A percentile compares a stretch with the other conserved stretches of the same genome.
phyloP scores from a whole-genome alignment of 2,113 vertebrate genomes.

The Syngnathus scovelli region DNA sequence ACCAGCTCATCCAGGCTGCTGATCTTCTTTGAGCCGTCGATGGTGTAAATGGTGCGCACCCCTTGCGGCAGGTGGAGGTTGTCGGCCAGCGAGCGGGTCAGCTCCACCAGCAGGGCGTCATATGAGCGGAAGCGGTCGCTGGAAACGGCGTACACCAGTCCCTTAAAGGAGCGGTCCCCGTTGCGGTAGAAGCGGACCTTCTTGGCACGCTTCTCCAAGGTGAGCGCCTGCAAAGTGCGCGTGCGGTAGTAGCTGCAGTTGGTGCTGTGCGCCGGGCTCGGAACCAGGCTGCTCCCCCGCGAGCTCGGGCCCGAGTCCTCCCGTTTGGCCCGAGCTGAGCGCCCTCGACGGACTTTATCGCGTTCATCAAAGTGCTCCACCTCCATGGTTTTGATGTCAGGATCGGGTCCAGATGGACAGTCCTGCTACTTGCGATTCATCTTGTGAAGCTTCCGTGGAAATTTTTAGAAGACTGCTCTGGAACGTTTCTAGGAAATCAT shows the following conservation, averaged over 20 bases:
- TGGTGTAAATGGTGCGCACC: constrained; percentile 87
- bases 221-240: constrained; percentile 94
- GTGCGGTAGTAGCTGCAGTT: constrained; percentile 98
- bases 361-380: constrained; percentile 97
- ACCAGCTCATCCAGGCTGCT: constrained; percentile 87
- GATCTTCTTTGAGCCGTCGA: constrained; percentile 86
- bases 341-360: constrained; percentile 81
- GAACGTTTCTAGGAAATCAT: neutral
- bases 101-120: constrained; percentile 86
- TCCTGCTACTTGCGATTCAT: neutral
- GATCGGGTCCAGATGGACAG: neutral
- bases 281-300: constrained; percentile 86
- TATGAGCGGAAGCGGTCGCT: constrained; percentile 87
- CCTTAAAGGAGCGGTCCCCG: constrained; percentile 95
- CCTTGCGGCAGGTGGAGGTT: constrained; percentile 94
- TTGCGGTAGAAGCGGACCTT: constrained; percentile 97
- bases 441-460: neutral
- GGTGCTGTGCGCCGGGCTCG: constrained; percentile 94
- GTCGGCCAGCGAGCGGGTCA: constrained; percentile 86
- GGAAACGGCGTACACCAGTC: constrained; percentile 90
- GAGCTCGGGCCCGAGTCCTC: constrained; percentile 69
- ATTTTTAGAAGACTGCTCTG: neutral
- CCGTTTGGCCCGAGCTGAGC: constrained; percentile 63
- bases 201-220: constrained; percentile 91
- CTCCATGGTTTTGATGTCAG: constrained; percentile 76